These are phyloP conservation scores for Psilanteris sp. DNA, from an alignment of 1,140 invertebrate species.

Conservation along the genomic window DNA sequence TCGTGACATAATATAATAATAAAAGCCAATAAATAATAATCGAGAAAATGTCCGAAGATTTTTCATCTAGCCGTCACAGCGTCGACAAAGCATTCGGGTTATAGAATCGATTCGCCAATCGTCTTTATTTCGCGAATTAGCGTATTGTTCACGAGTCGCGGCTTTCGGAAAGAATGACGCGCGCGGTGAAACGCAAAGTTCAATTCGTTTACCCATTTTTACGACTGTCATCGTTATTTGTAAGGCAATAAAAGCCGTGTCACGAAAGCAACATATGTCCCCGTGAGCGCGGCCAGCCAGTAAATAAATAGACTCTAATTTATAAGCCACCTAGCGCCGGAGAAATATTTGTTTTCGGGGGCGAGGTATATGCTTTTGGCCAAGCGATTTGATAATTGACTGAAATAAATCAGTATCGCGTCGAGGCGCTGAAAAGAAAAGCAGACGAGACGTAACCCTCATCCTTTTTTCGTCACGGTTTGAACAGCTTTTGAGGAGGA, in stretches of 20 bases:
- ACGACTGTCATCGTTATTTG: neutral
- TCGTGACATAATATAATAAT: too few species aligned
- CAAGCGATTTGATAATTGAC: constrained; percentile 50
- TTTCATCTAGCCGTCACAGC: too few species aligned
- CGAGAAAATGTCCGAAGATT: too few species aligned
- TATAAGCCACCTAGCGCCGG: constrained; percentile 20
- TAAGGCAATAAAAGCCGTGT: neutral
- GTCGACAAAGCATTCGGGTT: too few species aligned
- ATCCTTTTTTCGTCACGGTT: constrained; percentile 67
- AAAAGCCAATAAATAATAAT: too few species aligned
- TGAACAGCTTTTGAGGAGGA: constrained; percentile 70
- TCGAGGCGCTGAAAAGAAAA: constrained; percentile 53
- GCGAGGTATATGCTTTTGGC: constrained; percentile 4
- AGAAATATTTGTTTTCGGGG: constrained; percentile 46
- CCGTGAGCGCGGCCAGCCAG: constrained; percentile 8
- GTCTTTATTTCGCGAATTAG: too few species aligned
- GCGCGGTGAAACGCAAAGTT: too few species aligned
- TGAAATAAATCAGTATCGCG: constrained; percentile 55
- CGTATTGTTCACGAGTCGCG: too few species aligned
- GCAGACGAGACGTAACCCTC: constrained; percentile 52
- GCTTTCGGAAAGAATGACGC: too few species aligned
- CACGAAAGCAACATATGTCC: constrained; percentile 19
- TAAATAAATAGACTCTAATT: constrained; percentile 48
- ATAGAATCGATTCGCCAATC: too few species aligned
- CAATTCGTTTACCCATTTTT: neutral